Evolutionary conservation across 1,140 invertebrate species (phyloP), one percentile per base, ranked within the genome.

Genomic region (Drosophila leontia): DNA sequence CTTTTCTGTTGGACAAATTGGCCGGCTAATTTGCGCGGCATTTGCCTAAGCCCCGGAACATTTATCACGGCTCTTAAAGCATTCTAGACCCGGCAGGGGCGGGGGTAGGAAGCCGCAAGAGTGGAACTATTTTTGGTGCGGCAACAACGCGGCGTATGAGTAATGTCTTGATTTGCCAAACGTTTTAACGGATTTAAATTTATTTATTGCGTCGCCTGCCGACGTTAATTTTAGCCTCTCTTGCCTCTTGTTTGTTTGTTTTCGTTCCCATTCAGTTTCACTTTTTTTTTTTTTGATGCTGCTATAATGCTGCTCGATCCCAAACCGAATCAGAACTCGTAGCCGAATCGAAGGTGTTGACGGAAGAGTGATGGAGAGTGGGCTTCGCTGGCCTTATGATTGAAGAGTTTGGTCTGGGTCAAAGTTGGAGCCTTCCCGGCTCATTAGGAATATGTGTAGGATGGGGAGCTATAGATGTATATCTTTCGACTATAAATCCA

Each of bases 161-260:
- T 87, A 87, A 87, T 87, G 83, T 87, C 80, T 88, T 88, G 76
- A 88, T 87, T 87, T 61, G 83, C 83, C 83, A 87, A 78, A 80
- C 77, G 84, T 77, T 78, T 87, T 60, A 72, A 80, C 82, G 84
- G 55, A 70, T 83, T 80, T 50, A 88, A 88, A 88, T 84, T 80
- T 78, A 87, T 87, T 87, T 80, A 87, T 87, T 77, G 77, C 48
- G 19, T 56, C 42, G 19, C 56, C 42, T 6, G 26, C 26, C 53
- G 15, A 26, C 41, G 72, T 83, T 85, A 85, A 81, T 70, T 85
- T 81, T 81, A 85, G 82, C 62, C 50, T n/a, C 56, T 55, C 48
- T 23, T 12, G 32, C 11, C 39, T 59, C 34, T 45, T 69, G 42
- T 55, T 57, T 76, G 80, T 75, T 80, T 62, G 60, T 63, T 80